Percentiles rank a stretch among this genome's conserved stretches.
Conservation (phyloP, 2,113 vertebrate species). For the Entomyzon cyanotis region DNA sequence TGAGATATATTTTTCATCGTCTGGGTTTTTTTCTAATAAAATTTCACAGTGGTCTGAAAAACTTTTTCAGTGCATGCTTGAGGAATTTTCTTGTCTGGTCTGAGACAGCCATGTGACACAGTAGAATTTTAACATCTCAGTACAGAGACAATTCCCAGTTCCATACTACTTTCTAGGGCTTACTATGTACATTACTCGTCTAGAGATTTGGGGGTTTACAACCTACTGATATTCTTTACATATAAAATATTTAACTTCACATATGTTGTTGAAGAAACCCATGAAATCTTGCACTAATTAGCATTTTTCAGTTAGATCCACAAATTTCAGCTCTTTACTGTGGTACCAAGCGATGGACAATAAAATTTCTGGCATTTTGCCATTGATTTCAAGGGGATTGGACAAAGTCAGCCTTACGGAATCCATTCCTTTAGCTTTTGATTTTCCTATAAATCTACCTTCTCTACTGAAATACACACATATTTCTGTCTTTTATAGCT, state of each 20-base stretch:
- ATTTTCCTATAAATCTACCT: background rate
- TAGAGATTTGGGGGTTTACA: background rate
- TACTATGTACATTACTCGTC: background rate
- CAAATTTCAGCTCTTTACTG: background rate
- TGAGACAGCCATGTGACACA: background rate
- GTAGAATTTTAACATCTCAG: background rate
- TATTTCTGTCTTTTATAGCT: background rate
- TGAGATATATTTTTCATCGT: background rate
- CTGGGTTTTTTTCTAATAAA: background rate
- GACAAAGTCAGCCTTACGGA: background rate
- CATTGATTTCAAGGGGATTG: background rate
- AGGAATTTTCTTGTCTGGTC: conserved; percentile 68
- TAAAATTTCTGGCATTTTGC: background rate
- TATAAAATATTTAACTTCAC: background rate
- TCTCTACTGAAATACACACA: accelerated
- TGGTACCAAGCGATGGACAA: background rate
- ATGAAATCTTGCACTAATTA: background rate
- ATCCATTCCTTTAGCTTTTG: background rate
- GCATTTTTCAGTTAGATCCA: background rate
- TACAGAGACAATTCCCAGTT: background rate
- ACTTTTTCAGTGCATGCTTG: background rate
- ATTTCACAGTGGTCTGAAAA: conserved; percentile 50
- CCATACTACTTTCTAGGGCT: background rate
- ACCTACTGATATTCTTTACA: background rate
- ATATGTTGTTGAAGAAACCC: background rate